Percentiles rank a stretch among this genome's conserved stretches.
These are phyloP conservation scores for Proisotoma minuta DNA, from an alignment of 2,888 invertebrate genomes.

Conservation along the genomic window DNA sequence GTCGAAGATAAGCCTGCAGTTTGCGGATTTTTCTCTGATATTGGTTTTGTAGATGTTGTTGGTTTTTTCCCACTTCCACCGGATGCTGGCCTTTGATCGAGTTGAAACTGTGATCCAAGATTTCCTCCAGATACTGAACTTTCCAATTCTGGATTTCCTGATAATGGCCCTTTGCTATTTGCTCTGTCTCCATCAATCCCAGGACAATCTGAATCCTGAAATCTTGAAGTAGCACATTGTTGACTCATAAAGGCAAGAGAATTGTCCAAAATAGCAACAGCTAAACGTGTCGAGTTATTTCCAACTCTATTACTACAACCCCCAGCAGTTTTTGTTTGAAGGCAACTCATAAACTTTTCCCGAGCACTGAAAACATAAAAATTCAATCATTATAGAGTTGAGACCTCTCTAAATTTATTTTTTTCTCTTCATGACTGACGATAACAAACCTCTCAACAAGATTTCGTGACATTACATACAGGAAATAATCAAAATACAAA, in stretches of 20 bases:
- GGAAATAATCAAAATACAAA: too few species aligned
- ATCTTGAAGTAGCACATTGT: slow-evolving; percentile 40
- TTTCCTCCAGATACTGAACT: slow-evolving; percentile 17
- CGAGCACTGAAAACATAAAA: slow-evolving; percentile 35
- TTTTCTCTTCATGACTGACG: too few species aligned
- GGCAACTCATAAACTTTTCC: slow-evolving; percentile 43
- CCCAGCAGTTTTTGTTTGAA: slow-evolving; percentile 38
- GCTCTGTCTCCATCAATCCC: slow-evolving; percentile 33
- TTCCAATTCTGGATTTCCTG: slow-evolving; percentile 20
- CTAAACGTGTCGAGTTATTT: slow-evolving; percentile 36
- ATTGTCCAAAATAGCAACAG: slow-evolving; percentile 43
- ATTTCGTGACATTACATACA: too few species aligned
- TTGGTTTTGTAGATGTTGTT: not conserved
- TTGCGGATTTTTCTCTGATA: slow-evolving; percentile 22
- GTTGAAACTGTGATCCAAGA: slow-evolving; percentile 35
- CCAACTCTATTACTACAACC: slow-evolving; percentile 33
- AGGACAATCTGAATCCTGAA: slow-evolving; percentile 35
- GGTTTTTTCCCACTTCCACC: not conserved
- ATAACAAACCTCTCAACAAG: too few species aligned
- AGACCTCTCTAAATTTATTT: too few species aligned
- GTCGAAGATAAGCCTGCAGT: too few species aligned
- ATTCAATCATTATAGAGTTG: too few species aligned
- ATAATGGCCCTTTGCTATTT: slow-evolving; percentile 35
- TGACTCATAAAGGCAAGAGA: slow-evolving; percentile 43
- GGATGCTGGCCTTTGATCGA: slow-evolving; percentile 22